Evolutionary conservation across 2,888 invertebrate species (phyloP).

Genomic region (Luperina testacea): DNA sequence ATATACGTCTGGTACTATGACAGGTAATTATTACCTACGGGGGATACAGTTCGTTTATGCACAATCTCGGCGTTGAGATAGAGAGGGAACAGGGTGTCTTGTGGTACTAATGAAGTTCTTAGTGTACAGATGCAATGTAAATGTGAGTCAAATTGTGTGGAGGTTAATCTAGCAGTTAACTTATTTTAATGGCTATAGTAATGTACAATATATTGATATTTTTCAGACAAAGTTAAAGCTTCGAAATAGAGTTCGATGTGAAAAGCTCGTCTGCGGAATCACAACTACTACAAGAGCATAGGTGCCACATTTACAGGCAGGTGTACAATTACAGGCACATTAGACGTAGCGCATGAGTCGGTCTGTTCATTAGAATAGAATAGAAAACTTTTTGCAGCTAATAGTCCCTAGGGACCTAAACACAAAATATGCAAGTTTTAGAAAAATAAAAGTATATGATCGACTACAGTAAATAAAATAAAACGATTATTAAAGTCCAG

Average conservation of each 20-base stretch:
- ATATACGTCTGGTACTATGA: slow-evolving; percentile 37
- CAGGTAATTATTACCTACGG: slow-evolving; percentile 39
- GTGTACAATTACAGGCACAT: too few species aligned
- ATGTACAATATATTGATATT: background rate
- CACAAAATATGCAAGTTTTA: too few species aligned
- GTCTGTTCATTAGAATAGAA: too few species aligned
- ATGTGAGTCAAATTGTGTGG: background rate
- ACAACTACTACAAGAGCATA: background rate
- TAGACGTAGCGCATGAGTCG: background rate
- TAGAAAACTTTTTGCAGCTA: too few species aligned
- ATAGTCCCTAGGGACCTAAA: too few species aligned
- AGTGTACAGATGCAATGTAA: slow-evolving; percentile 5
- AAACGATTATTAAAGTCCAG: too few species aligned
- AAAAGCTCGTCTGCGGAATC: too few species aligned
- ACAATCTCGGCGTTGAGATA: slow-evolving; percentile 27
- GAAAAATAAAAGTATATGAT: too few species aligned
- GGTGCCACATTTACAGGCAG: background rate
- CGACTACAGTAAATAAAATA: too few species aligned
- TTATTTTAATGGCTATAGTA: background rate
- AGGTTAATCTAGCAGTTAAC: background rate
- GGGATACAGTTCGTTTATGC: background rate
- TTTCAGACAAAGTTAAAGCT: background rate
- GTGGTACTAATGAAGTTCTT: slow-evolving; percentile 14
- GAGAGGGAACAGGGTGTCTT: slow-evolving; percentile 7
- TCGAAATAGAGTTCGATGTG: background rate